phyloP scores from a whole-genome alignment of 37 sponge, comb jelly and placozoan species.

The Beroe ovata region DNA sequence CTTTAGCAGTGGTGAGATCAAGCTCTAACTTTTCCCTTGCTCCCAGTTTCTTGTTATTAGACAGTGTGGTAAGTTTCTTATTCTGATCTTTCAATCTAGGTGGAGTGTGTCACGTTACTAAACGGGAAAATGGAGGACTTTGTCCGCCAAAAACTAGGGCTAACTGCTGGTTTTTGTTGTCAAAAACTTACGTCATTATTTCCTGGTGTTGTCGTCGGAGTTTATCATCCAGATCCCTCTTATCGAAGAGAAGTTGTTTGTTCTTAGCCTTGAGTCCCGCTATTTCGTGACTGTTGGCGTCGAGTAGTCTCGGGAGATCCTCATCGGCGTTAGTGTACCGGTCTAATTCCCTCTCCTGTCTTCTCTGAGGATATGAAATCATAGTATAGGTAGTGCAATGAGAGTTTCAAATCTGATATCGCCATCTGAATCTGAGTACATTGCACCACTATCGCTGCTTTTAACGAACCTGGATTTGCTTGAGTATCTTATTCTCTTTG shows the following conservation, averaged over 20 bases:
- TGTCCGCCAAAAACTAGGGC: no score
- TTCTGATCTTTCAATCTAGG: slow-evolving; percentile 35
- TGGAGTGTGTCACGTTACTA: no score
- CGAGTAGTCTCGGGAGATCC: slow-evolving; percentile 37
- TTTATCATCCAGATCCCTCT: slow-evolving; percentile 34
- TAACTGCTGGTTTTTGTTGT: no score
- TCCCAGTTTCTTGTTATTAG: slow-evolving; percentile 31
- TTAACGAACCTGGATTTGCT: slow-evolving; percentile 64
- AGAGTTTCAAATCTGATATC: no score
- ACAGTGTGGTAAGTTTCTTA: slow-evolving; percentile 26
- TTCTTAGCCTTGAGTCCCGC: slow-evolving; percentile 60
- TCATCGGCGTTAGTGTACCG: slow-evolving; percentile 32
- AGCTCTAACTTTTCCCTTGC: slow-evolving; percentile 39
- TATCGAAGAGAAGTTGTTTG: slow-evolving; percentile 52
- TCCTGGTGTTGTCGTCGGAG: slow-evolving; percentile 59
- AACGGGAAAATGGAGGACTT: no score
- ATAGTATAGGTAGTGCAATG: no score
- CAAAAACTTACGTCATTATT: slow-evolving; percentile 45
- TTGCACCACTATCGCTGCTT: no score
- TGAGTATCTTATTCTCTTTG: slow-evolving; percentile 49
- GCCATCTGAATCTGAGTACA: no score
- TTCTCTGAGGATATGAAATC: slow-evolving; percentile 51
- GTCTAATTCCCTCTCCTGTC: slow-evolving; percentile 51
- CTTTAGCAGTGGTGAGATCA: slow-evolving; percentile 38
- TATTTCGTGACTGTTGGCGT: slow-evolving; percentile 51